phyloP scores from a whole-genome alignment of 2,113 vertebrate genomes.

The Leptosomus discolor region DNA sequence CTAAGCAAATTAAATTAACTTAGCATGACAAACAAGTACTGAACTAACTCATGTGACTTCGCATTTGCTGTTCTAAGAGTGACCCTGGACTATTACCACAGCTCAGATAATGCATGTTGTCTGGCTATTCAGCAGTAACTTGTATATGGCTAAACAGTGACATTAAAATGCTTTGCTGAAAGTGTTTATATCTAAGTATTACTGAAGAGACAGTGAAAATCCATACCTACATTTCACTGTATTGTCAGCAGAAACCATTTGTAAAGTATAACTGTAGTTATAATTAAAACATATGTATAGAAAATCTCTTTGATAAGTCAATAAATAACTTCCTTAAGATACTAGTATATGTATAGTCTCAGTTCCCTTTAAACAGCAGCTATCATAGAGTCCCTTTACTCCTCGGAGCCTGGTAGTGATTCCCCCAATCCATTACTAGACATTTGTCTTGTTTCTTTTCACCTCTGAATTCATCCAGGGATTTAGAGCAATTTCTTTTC shows the following conservation, averaged over 20 bases:
- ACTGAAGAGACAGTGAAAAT: not conserved
- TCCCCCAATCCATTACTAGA: not conserved
- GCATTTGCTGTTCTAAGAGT: not conserved
- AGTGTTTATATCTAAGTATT: not conserved
- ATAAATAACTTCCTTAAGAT: not conserved
- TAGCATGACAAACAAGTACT: not conserved
- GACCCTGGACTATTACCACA: not conserved
- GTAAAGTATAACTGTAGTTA: not conserved
- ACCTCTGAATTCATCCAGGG: not conserved
- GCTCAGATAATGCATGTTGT: not conserved
- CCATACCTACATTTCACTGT: not conserved
- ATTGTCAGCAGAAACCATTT: not conserved
- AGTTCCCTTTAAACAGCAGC: not conserved
- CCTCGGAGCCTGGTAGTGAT: not conserved
- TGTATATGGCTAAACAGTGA: not conserved
- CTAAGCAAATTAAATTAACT: not conserved
- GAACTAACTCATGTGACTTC: not conserved
- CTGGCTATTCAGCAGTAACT: not conserved
- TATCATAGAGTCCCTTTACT: not conserved
- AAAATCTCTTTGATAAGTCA: not conserved
- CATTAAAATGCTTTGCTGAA: not conserved
- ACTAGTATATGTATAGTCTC: not conserved
- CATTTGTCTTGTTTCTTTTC: not conserved
- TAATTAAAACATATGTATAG: not conserved
- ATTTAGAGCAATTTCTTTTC: not conserved